Evolutionary conservation across 2,797 vertebrate genomes (phyloP).

Genomic region (Tenualosa ilisha): DNA sequence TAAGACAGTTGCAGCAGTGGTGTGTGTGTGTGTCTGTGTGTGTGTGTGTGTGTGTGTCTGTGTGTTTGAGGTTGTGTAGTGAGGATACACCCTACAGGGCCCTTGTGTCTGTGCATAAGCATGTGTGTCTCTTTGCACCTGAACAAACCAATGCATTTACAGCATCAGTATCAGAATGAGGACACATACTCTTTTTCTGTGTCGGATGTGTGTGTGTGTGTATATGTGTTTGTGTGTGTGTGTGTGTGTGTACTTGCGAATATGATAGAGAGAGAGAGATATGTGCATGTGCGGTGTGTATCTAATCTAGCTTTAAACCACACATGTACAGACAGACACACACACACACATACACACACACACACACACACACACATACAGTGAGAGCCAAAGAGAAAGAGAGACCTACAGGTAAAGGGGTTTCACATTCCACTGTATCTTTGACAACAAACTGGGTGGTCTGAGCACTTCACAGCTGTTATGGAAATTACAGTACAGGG

Average conservation of each 20-base stretch:
- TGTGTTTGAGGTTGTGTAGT: too few species aligned
- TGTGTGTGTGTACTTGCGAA: too few species aligned
- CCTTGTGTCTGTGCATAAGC: too few species aligned
- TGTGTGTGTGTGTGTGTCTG: neutral
- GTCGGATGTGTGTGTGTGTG: too few species aligned
- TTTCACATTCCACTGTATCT: neutral
- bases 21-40: neutral
- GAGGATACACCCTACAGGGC: too few species aligned
- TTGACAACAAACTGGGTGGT: neutral
- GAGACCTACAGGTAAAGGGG: neutral
- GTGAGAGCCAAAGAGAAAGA: neutral
- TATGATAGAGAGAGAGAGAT: neutral
- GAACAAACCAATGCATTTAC: too few species aligned
- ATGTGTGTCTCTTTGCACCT: too few species aligned
- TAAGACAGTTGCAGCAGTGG: too few species aligned
- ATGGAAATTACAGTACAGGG: neutral
- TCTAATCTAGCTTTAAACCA: neutral
- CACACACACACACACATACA: neutral
- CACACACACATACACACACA: too few species aligned
- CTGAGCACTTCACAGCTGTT: neutral
- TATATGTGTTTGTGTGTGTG: too few species aligned
- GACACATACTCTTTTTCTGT: too few species aligned
- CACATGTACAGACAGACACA: neutral
- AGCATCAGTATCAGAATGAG: too few species aligned
- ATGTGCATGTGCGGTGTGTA: neutral